Base-by-base conservation (phyloP, 1,140 invertebrate species). In the Drosophila pectinifera region DNA sequence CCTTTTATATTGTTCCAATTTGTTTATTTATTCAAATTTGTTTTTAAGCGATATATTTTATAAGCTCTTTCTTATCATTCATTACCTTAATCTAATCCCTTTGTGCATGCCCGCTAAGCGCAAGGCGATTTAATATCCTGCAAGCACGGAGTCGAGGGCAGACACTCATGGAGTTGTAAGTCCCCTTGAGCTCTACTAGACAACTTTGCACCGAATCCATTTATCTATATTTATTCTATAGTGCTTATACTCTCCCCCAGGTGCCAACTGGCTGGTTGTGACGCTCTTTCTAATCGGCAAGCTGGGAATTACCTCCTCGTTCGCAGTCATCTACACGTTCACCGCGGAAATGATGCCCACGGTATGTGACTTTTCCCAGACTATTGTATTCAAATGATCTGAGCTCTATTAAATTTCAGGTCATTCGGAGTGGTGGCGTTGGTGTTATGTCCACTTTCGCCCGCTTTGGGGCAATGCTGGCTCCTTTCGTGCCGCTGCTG, bases 281-380 rank as follows among this genome's bases (percentile, higher is more conserved):
- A 54, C 91, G 3, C 82, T 96, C 6, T 95, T 95, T 70, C 91
- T 96, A 13, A 76, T 94, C 11, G 95, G 95, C 11, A 96, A 95
- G 89, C 92, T 95, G 67, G 94, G 94, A 5, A 94, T 95, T 14
- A 95, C 94, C 0, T 93, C 94, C 28, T 93, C 94, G 4, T 95
- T 95, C 78, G 94, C 94, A 5, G 93, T 95, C 8, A 91, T 95
- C 2, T 95, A 95, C 69, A 93, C 95, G 1, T 93, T 94, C 53
- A 95, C 94, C 5, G 94, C 94, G 2, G 95, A 95, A 92, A 93
- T 95, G 90, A 93, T 95, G 73, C 95, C 95, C 6, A 95, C 95
- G 6, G 92, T 94, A 20, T 75, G 94, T 73, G 31, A 10, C 0
- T 34, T 36, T 36, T 5, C 6, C 14, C 4, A 5, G 5, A 14